Conservation (phyloP, 2,888 invertebrate genomes). For the Agrilus cyanescens region DNA sequence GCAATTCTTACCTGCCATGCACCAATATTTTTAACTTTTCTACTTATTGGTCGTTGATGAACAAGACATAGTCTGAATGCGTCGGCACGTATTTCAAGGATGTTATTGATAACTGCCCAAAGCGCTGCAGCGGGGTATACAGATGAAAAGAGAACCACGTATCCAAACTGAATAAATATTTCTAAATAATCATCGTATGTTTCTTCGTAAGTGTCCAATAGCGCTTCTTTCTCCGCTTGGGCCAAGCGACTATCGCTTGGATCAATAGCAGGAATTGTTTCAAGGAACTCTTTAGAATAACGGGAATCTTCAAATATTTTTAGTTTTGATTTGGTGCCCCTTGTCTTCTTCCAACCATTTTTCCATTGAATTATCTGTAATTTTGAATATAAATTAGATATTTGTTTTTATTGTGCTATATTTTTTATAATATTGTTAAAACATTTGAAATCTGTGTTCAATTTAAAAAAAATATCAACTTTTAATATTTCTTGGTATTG, state of each 20-base stretch:
- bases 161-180: conserved; percentile 69
- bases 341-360: too few species aligned
- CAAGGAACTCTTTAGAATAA: conserved; percentile 16
- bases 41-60: conserved; percentile 54
- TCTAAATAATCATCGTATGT: conserved; percentile 69
- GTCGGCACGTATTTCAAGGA: conserved; percentile 63
- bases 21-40: conserved; percentile 57
- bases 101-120: conserved; percentile 61
- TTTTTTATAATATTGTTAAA: too few species aligned
- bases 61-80: conserved; percentile 63
- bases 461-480: too few species aligned
- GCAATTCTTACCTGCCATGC: conserved; percentile 59
- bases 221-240: conserved; percentile 43
- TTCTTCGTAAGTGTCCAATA: conserved; percentile 60
- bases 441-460: too few species aligned
- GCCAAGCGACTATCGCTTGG: conserved; percentile 37
- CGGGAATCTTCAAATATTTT: not conserved
- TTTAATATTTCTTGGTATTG: too few species aligned
- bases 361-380: too few species aligned
- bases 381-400: too few species aligned
- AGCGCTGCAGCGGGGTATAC: conserved; percentile 66
- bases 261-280: conserved; percentile 32
- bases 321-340: too few species aligned
- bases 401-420: too few species aligned
- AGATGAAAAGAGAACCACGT: conserved; percentile 65